Base-by-base conservation (phyloP, 2,888 invertebrate species). In the Urechis unicinctus region DNA sequence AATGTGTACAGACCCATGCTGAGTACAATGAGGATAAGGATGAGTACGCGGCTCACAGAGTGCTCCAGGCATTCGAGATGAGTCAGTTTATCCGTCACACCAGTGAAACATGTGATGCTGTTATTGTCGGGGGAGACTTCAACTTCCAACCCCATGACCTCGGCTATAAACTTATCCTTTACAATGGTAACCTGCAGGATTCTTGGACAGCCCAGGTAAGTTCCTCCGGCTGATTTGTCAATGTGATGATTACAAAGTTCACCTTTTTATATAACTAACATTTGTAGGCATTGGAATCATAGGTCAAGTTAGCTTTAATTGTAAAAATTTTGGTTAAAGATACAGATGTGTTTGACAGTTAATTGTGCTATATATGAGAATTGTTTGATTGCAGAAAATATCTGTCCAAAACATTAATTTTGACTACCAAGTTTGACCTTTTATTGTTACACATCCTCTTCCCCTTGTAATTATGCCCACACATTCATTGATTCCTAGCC, bases 71-170 rank as follows among this genome's bases (percentile, higher is more conserved):
- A 1, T 91, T 90, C 73, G 92, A 97, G 70, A 88, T 93, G 55
- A 91, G 92, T 58, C 92, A 96, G 81, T 93, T 97, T 77, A 87
- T 98, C 56, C 86, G 87, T 68, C 83, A 91, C 68, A 95, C 94
- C 0, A 85, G 87, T 46, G 82, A 83, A 2, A 63, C 66, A n/a
- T 77, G 78, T 54, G 92, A 95, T 78, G 80, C 92, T 26, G 86
- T 88, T 52, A 85, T 98, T 66, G 81, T 96, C 55, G 92, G 89
- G 25, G 98, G 98, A 1, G 98, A 98, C 81, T 83, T 98, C 51
- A 98, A 98, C 77, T 85, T 92, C 17, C 89, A 89, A 68, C 91
- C 95, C 1, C 85, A 85, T 28, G 92, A 95, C 77, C 62, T 76
- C 2, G 77, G 77, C 26, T 76, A 74, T 60, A 67, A 68, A 45